phyloP scores from a whole-genome alignment of 2,113 vertebrate genomes.

The Oncorhynchus tshawytscha region DNA sequence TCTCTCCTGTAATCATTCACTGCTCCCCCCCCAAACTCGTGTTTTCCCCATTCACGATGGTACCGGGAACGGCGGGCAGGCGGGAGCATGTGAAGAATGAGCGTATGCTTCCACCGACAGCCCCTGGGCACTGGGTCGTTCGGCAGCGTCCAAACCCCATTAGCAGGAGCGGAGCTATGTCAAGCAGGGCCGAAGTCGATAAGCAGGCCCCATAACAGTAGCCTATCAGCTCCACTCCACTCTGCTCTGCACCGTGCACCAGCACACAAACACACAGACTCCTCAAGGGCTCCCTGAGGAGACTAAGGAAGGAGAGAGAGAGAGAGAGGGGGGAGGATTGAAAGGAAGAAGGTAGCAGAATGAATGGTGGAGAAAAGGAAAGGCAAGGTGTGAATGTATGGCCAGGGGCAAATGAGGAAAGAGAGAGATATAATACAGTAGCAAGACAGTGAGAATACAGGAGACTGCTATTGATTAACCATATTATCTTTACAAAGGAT shows the following conservation, averaged over 20 bases:
- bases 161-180: slow-evolving; percentile 40
- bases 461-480: no score
- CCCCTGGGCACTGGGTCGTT: slow-evolving; percentile 30
- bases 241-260: slow-evolving; percentile 19
- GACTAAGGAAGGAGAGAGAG: neutral
- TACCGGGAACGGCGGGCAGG: neutral
- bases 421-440: neutral
- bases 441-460: no score
- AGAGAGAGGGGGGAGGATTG: neutral
- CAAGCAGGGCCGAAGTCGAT: slow-evolving; percentile 48
- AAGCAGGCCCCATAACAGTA: slow-evolving; percentile 34
- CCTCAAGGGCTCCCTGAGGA: slow-evolving; percentile 31
- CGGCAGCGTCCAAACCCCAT: slow-evolving; percentile 41
- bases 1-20: neutral
- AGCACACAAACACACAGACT: slow-evolving; percentile 6
- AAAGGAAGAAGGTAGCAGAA: neutral
- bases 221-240: slow-evolving; percentile 29
- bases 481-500: no score
- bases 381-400: neutral
- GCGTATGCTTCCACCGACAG: slow-evolving; percentile 26
- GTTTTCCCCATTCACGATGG: neutral
- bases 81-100: slow-evolving; percentile 34
- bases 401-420: neutral
- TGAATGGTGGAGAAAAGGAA: neutral
- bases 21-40: neutral